phyloP scores from a whole-genome alignment of 2,113 vertebrate species.

The Sporophila hypoxantha region DNA sequence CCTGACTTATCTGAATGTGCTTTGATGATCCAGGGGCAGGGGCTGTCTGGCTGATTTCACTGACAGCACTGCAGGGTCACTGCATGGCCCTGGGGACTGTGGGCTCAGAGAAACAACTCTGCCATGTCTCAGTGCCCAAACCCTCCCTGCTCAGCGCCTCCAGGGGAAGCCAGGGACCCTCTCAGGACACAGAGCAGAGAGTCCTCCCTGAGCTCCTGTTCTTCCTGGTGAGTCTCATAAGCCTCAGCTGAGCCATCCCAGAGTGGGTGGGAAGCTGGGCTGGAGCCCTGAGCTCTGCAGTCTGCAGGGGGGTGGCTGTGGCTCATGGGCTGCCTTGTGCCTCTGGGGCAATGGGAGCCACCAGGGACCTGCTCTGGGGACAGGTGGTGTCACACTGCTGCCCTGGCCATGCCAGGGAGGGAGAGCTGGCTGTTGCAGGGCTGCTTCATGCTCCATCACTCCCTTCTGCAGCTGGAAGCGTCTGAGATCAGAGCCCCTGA shows the following conservation, averaged over 20 bases:
- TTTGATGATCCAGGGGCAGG: neutral
- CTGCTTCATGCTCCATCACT: neutral
- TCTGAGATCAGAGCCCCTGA: neutral
- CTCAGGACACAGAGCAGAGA: neutral
- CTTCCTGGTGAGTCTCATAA: neutral
- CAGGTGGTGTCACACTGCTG: neutral
- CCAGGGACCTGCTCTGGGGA: neutral
- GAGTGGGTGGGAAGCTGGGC: neutral
- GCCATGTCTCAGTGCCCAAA: neutral
- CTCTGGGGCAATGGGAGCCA: neutral
- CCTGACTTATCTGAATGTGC: neutral
- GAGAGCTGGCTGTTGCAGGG: neutral
- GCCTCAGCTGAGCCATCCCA: neutral
- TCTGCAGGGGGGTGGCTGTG: fast-evolving
- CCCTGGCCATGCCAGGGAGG: neutral
- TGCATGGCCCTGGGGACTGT: fast-evolving
- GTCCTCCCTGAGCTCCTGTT: neutral
- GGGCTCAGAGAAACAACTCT: neutral
- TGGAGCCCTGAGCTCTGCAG: neutral
- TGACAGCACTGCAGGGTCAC: neutral
- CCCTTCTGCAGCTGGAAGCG: neutral
- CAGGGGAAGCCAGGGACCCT: neutral
- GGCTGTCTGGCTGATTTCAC: neutral
- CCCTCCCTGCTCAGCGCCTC: neutral
- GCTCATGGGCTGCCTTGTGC: neutral